Evolutionary conservation across 2,113 vertebrate genomes (phyloP).

Genomic region (Apteryx owenii): DNA sequence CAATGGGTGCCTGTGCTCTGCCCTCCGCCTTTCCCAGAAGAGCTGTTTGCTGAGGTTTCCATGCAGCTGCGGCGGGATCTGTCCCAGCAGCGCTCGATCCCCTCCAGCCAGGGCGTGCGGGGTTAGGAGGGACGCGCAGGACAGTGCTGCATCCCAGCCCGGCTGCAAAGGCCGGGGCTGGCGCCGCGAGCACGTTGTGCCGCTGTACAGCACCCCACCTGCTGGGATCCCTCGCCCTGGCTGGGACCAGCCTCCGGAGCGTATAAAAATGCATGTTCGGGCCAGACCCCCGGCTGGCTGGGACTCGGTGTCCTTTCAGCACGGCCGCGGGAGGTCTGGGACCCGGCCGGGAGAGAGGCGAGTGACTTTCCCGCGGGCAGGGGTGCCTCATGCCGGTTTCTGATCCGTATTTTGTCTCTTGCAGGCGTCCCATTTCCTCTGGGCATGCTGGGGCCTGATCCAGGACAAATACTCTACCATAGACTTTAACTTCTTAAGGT

Average conservation of each 20-base stretch:
- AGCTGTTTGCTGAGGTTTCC: background rate
- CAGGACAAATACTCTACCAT: conserved; percentile 96
- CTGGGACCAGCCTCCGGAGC: background rate
- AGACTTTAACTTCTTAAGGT: conserved; percentile 96
- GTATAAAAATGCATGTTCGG: accelerated
- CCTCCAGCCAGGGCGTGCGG: too few species aligned
- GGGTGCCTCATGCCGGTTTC: accelerated
- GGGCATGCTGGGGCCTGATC: conserved; percentile 97
- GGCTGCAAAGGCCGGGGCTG: accelerated
- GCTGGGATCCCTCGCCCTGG: background rate
- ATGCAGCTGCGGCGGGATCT: background rate
- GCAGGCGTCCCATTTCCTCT: conserved; percentile 96
- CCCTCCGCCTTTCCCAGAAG: background rate
- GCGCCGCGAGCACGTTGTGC: accelerated
- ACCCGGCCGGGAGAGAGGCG: background rate
- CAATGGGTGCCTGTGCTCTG: background rate
- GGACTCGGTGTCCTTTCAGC: accelerated
- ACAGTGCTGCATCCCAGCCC: background rate
- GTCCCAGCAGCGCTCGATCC: background rate
- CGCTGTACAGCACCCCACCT: background rate
- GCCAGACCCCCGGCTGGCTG: background rate
- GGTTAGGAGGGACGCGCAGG: background rate
- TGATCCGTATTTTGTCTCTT: background rate
- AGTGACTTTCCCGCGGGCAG: accelerated
- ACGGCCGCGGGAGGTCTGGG: background rate